These are phyloP conservation scores for Trachelipus rathkii DNA, from an alignment of 1,140 invertebrate genomes.

Conservation along the genomic window DNA sequence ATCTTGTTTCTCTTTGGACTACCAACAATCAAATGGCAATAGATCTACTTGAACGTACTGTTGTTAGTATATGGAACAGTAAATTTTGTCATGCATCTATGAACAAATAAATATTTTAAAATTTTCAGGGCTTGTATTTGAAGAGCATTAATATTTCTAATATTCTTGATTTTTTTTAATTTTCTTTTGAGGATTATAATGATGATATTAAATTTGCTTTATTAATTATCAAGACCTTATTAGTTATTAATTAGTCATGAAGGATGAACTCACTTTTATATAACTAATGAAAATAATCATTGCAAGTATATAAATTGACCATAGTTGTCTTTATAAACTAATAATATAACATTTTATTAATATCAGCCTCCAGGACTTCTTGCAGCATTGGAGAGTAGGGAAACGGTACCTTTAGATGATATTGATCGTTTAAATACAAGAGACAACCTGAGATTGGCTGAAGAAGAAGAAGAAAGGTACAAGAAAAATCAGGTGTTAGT, in stretches of 20 bases:
- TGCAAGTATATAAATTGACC: not conserved
- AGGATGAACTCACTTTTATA: not conserved
- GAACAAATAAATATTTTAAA: too few relatives aligned
- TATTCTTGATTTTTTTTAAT: too few relatives aligned
- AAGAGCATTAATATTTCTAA: too few relatives aligned
- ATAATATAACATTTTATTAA: slow-evolving; percentile 35
- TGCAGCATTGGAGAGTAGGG: slow-evolving; percentile 81
- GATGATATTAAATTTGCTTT: too few relatives aligned
- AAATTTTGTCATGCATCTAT: too few relatives aligned
- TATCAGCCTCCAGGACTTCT: slow-evolving; percentile 77
- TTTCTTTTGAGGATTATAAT: too few relatives aligned
- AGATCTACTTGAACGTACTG: slow-evolving; percentile 78
- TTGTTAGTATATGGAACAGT: slow-evolving; percentile 60
- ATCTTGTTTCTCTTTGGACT: slow-evolving; percentile 96
- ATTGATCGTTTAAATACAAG: slow-evolving; percentile 74
- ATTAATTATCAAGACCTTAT: too few relatives aligned
- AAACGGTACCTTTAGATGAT: slow-evolving; percentile 72
- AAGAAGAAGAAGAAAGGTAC: slow-evolving; percentile 56
- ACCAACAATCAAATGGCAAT: slow-evolving; percentile 89
- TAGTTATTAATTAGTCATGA: too few relatives aligned
- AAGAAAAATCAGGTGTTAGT: slow-evolving; percentile 37
- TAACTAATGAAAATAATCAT: not conserved
- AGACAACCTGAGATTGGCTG: slow-evolving; percentile 92
- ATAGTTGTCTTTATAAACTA: not conserved
- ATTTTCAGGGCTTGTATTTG: too few relatives aligned